Percentiles rank a stretch among this genome's conserved stretches.
Evolutionary conservation across 2,888 invertebrate species (phyloP).

Genomic region (Synergus gifuensis): DNA sequence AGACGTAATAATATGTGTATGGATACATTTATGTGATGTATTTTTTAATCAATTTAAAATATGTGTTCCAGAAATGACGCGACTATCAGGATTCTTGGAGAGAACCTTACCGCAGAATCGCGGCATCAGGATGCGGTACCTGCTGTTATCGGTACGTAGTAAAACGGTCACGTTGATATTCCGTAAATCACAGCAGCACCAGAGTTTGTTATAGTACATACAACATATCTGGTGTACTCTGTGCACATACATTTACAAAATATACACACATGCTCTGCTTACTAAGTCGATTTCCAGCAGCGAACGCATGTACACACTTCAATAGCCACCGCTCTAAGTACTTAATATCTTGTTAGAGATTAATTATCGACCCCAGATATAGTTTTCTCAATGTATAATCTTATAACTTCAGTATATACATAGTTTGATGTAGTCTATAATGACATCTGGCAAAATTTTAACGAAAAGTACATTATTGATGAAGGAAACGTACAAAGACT

Average conservation of each 20-base stretch:
- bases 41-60: conserved; percentile 28
- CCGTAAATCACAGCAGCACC: conserved; percentile 27
- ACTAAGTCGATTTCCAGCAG: conserved; percentile 56
- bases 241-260: conserved; percentile 13
- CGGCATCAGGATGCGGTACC: conserved; percentile 58
- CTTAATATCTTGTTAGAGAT: conserved; percentile 67
- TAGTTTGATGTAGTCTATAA: conserved; percentile 52
- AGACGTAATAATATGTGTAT: background rate
- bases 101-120: conserved; percentile 51
- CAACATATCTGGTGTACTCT: background rate
- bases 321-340: conserved; percentile 52
- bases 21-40: background rate
- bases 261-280: conserved; percentile 12
- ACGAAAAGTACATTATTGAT: background rate
- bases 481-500: background rate
- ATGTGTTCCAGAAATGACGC: conserved; percentile 61
- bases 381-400: conserved; percentile 8
- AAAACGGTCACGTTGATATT: conserved; percentile 37
- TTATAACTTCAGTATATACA: background rate
- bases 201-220: conserved; percentile 3
- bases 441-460: conserved; percentile 48
- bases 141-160: conserved; percentile 57
- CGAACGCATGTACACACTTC: background rate
- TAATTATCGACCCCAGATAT: conserved; percentile 57
- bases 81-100: conserved; percentile 55